Conservation (phyloP, 2,113 vertebrate species). For the Microcebus tavaratra region DNA sequence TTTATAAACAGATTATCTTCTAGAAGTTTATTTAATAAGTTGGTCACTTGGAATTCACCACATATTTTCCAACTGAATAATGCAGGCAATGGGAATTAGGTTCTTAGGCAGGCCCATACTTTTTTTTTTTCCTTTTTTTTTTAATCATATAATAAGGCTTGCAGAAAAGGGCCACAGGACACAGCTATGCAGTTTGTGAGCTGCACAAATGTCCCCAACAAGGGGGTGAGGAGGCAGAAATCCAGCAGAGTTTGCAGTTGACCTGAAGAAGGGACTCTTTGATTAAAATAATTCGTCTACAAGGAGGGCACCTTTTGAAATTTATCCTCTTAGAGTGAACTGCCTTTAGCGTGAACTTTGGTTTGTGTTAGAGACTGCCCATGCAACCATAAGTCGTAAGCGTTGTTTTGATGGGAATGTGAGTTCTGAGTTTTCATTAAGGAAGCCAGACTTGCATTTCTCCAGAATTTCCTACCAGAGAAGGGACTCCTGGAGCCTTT, state of each 20-base stretch:
- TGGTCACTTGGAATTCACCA: constrained; percentile 9
- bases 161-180: neutral
- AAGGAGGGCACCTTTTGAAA: neutral
- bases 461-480: neutral
- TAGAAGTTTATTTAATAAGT: neutral
- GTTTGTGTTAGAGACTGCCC: neutral
- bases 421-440: neutral
- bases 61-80: neutral
- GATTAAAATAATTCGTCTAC: neutral
- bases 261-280: neutral
- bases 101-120: neutral
- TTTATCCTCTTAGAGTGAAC: neutral
- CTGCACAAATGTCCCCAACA: neutral
- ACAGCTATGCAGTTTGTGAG: neutral
- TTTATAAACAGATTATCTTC: neutral
- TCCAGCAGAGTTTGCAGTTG: neutral
- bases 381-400: neutral
- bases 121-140: neutral
- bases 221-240: neutral
- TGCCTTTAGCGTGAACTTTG: neutral
- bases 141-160: fast-evolving
- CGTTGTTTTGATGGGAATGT: neutral
- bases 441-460: neutral
- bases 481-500: neutral
- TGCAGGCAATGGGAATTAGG: neutral